phyloP scores from a whole-genome alignment of 2,113 vertebrate species.

The Acanthochromis polyacanthus region DNA sequence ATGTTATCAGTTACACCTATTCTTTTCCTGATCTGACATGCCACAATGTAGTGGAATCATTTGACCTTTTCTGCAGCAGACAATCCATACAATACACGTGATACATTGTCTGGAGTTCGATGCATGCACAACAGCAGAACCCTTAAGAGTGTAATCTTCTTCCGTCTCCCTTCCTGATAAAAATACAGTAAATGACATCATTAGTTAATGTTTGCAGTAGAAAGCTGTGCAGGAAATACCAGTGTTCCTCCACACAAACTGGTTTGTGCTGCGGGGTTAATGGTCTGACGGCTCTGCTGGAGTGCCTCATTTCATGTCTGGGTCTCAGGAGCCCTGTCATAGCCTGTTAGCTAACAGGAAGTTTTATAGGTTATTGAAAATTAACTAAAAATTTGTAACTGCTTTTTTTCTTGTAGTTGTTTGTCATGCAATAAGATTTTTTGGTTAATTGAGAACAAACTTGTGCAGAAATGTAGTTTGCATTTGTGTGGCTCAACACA shows the following conservation, averaged over 20 bases:
- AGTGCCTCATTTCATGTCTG: conserved; percentile 9
- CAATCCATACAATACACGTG: background rate
- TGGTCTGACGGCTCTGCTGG: background rate
- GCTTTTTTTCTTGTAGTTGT: background rate
- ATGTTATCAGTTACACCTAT: background rate
- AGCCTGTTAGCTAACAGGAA: conserved; percentile 8
- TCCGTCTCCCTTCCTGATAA: background rate
- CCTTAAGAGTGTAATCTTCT: conserved; percentile 8
- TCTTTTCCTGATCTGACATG: conserved; percentile 23
- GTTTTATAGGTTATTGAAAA: no score
- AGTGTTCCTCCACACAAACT: background rate
- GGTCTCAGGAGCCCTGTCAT: conserved; percentile 8
- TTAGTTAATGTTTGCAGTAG: conserved; percentile 54
- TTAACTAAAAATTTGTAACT: no score
- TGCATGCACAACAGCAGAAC: background rate
- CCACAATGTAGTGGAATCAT: background rate
- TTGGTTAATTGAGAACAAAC: background rate
- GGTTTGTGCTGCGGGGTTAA: conserved; percentile 4
- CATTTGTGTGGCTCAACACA: no score
- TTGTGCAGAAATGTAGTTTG: background rate
- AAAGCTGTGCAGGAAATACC: conserved; percentile 3
- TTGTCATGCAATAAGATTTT: no score
- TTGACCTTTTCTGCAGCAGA: no score
- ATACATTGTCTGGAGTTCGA: background rate
- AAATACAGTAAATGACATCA: conserved; percentile 14